Evolutionary conservation across 2,797 vertebrate genomes (phyloP).

Genomic region (Hydrocynus forskahlii): DNA sequence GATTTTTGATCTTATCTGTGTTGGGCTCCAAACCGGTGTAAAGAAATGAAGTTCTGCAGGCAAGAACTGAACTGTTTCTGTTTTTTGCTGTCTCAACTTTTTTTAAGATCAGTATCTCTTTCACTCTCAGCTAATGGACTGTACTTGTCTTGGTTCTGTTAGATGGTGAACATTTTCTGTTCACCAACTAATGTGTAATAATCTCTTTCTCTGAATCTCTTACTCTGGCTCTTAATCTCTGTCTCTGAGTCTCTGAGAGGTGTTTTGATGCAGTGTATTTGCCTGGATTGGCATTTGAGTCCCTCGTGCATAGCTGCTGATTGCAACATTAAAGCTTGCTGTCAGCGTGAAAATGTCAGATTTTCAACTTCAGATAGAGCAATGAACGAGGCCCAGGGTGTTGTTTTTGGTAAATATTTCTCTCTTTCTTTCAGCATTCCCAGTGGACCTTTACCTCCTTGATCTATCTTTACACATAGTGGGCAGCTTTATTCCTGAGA

Average conservation of each 20-base stretch:
- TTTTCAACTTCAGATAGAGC: constrained; percentile 40
- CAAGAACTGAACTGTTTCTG: background rate
- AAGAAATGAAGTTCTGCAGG: constrained; percentile 22
- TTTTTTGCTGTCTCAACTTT: background rate
- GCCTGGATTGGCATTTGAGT: constrained; percentile 10
- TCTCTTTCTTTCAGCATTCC: constrained; percentile 3
- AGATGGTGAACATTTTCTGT: constrained; percentile 2
- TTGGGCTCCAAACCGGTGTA: background rate
- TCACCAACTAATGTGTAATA: background rate
- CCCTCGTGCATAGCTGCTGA: constrained; percentile 25
- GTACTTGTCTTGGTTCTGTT: background rate
- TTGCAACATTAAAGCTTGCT: constrained; percentile 30
- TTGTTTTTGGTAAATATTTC: constrained; percentile 28
- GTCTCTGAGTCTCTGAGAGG: background rate
- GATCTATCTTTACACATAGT: constrained; percentile 7
- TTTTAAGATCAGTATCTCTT: background rate
- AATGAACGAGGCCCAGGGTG: constrained; percentile 11
- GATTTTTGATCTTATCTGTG: constrained; percentile 28
- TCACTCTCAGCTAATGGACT: background rate
- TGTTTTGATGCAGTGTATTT: constrained; percentile 13
- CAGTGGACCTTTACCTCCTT: constrained; percentile 7
- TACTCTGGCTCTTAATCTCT: too few species aligned
- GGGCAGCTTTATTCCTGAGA: too few species aligned
- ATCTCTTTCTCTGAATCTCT: too few species aligned
- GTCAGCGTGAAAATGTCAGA: constrained; percentile 31